These are phyloP conservation scores for Reticulitermes lucifugus DNA, from an alignment of 2,888 invertebrate genomes.

Conservation along the genomic window DNA sequence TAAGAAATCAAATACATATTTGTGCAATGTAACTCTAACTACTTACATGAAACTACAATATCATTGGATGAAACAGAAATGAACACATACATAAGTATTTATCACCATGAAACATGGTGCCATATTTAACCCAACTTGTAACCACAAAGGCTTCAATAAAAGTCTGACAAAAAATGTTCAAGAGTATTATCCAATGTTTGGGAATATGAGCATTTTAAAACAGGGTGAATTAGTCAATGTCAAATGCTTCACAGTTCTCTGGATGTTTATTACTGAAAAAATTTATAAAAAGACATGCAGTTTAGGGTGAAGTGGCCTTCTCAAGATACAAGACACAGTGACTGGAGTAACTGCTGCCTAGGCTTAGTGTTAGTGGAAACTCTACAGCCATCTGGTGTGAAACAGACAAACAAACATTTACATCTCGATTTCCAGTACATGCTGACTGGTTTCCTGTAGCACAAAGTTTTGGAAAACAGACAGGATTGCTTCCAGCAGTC, in stretches of 20 bases:
- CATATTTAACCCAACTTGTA: not conserved
- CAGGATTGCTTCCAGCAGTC: slow-evolving; percentile 5
- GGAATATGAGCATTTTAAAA: not conserved
- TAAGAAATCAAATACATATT: not conserved
- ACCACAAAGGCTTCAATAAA: not conserved
- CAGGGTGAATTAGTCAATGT: not conserved
- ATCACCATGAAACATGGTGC: not conserved
- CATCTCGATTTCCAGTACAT: not conserved
- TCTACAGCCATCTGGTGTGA: slow-evolving; percentile 58
- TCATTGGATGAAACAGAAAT: not conserved
- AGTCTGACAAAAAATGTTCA: no score
- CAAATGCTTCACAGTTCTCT: not conserved
- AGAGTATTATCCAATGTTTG: no score
- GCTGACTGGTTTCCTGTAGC: slow-evolving; percentile 3
- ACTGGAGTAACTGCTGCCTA: slow-evolving; percentile 76
- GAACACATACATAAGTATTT: not conserved
- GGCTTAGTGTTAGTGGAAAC: slow-evolving; percentile 64
- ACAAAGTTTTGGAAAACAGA: slow-evolving; percentile 32
- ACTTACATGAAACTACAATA: not conserved
- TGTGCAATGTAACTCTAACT: not conserved
- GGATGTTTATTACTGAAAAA: not conserved
- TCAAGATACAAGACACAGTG: slow-evolving; percentile 76
- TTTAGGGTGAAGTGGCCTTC: slow-evolving; percentile 30
- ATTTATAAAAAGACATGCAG: not conserved
- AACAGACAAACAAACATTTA: slow-evolving; percentile 27